phyloP scores from a whole-genome alignment of 2,888 invertebrate genomes.

The Caradrina clavipalpis region DNA sequence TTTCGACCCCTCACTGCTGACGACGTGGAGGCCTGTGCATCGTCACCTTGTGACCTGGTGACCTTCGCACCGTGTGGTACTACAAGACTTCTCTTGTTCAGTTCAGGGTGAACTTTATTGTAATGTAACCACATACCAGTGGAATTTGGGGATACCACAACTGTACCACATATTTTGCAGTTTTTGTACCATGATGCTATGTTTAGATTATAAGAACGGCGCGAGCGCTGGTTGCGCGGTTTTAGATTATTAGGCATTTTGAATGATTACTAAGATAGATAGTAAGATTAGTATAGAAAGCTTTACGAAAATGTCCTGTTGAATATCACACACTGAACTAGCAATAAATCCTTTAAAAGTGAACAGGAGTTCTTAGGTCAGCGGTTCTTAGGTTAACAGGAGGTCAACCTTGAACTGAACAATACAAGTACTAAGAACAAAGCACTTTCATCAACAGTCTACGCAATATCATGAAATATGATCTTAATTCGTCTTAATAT shows the following conservation, averaged over 20 bases:
- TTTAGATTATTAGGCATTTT: conserved; percentile 27
- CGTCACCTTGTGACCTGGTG: not conserved
- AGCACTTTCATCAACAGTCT: not conserved
- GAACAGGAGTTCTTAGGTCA: not conserved
- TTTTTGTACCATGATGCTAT: conserved; percentile 28
- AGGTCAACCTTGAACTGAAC: too few species aligned
- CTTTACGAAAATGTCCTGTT: not conserved
- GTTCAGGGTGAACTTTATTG: conserved; percentile 18
- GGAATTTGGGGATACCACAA: conserved; percentile 20
- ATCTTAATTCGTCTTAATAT: too few species aligned
- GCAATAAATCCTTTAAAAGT: not conserved
- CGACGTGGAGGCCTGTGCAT: not conserved
- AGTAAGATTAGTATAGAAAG: not conserved
- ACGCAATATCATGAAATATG: too few species aligned
- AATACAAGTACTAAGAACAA: not conserved
- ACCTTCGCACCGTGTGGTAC: conserved; percentile 1
- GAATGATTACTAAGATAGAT: not conserved
- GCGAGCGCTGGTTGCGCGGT: not conserved
- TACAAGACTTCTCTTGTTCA: conserved; percentile 11
- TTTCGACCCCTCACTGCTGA: conserved; percentile 1
- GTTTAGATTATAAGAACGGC: conserved; percentile 7
- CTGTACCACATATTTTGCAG: conserved; percentile 29
- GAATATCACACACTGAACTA: not conserved
- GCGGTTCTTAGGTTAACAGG: too few species aligned
- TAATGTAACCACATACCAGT: conserved; percentile 38